These are phyloP conservation scores for Vulpes ferrilata DNA, from an alignment of 2,113 vertebrate species.

Conservation along the genomic window DNA sequence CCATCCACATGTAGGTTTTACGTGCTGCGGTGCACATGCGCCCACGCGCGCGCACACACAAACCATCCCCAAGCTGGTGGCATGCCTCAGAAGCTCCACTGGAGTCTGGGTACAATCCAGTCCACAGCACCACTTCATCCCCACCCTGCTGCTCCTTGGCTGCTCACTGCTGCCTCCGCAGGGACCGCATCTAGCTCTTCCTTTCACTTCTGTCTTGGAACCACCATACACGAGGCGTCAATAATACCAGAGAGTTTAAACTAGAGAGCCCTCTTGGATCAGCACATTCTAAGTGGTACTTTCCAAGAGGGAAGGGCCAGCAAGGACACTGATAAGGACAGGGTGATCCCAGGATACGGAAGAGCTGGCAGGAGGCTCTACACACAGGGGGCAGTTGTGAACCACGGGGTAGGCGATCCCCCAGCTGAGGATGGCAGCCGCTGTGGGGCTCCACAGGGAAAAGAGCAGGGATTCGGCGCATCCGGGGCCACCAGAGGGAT, in stretches of 20 bases:
- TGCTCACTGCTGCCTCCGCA: background rate
- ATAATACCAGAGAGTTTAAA: background rate
- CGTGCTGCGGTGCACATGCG: fast-evolving
- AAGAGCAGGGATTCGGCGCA: background rate
- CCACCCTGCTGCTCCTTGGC: background rate
- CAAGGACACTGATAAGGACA: background rate
- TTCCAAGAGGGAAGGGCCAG: background rate
- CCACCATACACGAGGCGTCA: fast-evolving
- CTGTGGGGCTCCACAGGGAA: background rate
- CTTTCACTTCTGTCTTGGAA: background rate
- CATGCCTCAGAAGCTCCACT: fast-evolving
- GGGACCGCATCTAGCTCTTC: fast-evolving
- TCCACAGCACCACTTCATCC: fast-evolving
- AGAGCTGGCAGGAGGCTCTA: background rate
- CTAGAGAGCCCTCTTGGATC: background rate
- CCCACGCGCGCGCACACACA: fast-evolving
- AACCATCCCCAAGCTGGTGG: background rate
- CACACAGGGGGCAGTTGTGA: background rate
- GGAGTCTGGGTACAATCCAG: background rate
- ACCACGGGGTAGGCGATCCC: background rate
- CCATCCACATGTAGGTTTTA: background rate
- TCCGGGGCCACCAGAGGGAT: background rate
- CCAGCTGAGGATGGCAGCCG: background rate
- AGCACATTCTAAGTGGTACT: background rate
- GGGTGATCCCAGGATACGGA: fast-evolving